Base-by-base conservation (phyloP, 2,888 invertebrate genomes). In the Sipunculus nudus region DNA sequence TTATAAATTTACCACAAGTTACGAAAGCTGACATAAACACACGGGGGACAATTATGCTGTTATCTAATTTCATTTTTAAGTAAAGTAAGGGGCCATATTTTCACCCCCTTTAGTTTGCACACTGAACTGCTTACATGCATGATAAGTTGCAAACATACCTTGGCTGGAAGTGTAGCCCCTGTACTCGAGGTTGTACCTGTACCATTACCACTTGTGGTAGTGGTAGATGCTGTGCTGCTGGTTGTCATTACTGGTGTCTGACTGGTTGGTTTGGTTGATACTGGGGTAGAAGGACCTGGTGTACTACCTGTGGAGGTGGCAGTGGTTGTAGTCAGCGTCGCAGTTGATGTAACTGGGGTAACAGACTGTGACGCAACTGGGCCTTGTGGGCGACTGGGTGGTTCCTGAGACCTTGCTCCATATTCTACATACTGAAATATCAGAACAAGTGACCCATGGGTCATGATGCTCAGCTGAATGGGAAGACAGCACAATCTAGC, bases 361-460 rank as follows among this genome's bases (percentile, higher is more conserved):
- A 46, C 26, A n/a, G 48, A 21, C 5, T n/a, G 25, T n/a, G 43
- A 19, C 46, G 91, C 54, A 90, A 90, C 89, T 3, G 89, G 87
- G 3, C 92, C 91, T 74, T 90, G 90, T 0, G 92, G 90, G 74
- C 92, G 89, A 32, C 88, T 88, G 0, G 95, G 94, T 8, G 96
- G 96, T 78, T 96, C 96, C 81, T 92, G 89, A 62, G 92, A 91
- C 79, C 93, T 91, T 48, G 92, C 87, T 32, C 96, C 96, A 79
- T 90, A 96, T 78, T 96, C 95, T 2, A 96, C 90, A 78, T 94
- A 97, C 86, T 87, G 75, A 5, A 71, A 65, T 25, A 39, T 16
- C n/a, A 53, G 29, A 23, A 32, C 23, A 16, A 5, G 41, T 4
- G 28, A 16, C 23, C 19, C 54, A 53, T 8, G 8, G 32, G 49